These are phyloP conservation scores for Gastrophryne carolinensis DNA, from an alignment of 2,797 vertebrate species.

Conservation along the genomic window DNA sequence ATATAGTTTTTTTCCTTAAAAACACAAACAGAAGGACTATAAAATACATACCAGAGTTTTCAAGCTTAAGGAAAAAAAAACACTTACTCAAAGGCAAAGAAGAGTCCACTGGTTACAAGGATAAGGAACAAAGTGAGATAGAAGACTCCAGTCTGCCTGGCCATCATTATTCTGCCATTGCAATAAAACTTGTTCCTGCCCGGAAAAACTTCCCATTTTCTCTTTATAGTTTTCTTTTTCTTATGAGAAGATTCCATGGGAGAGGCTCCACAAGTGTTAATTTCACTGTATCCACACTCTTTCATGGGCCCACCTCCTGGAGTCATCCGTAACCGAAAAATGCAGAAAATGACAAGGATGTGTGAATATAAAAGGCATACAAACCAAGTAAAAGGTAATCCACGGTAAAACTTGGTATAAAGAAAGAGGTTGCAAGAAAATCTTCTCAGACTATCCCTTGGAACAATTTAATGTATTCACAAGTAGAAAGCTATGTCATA, in stretches of 20 bases:
- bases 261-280: constrained; percentile 93
- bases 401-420: constrained; percentile 4
- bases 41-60: not conserved
- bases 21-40: not conserved
- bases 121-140: constrained; percentile 95
- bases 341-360: constrained; percentile 48
- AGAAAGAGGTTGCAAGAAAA: not conserved
- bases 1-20: no score
- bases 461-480: no score
- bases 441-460: no score
- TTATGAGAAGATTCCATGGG: constrained; percentile 96
- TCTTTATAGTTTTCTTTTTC: constrained; percentile 75
- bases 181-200: constrained; percentile 97
- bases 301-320: constrained; percentile 89
- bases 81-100: constrained; percentile 98
- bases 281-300: constrained; percentile 96
- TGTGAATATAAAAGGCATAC: not conserved
- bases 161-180: constrained; percentile 97
- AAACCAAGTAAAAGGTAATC: constrained; percentile 44
- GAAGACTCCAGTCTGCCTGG: constrained; percentile 95
- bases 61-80: not conserved
- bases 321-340: constrained; percentile 77
- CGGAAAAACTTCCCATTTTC: constrained; percentile 95
- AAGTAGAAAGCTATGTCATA: no score
- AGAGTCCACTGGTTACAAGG: constrained; percentile 93